These are phyloP conservation scores for Calcarius lapponicus DNA, from an alignment of 2,797 vertebrate genomes.

Conservation along the genomic window DNA sequence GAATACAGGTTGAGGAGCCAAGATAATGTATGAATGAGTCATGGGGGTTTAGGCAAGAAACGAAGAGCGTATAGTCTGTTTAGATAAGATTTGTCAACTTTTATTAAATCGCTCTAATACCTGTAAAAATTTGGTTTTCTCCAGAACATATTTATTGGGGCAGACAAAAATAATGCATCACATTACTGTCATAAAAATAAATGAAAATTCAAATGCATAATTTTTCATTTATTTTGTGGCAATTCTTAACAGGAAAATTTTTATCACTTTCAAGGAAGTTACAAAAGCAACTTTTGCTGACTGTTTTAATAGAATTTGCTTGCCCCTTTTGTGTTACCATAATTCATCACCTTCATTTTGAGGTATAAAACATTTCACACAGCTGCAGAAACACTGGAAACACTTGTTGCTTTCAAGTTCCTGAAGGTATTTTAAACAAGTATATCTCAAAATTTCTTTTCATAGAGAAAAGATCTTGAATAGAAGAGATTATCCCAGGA, in stretches of 20 bases:
- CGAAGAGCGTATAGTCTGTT: background rate
- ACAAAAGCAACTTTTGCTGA: background rate
- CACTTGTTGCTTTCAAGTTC: background rate
- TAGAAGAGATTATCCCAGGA: background rate
- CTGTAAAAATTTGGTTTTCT: background rate
- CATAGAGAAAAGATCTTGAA: background rate
- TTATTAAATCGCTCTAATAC: background rate
- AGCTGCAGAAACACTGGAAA: slow-evolving; percentile 13
- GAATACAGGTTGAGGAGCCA: background rate
- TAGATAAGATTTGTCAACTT: background rate
- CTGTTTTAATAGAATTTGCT: background rate
- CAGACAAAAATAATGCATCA: background rate
- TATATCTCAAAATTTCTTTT: background rate
- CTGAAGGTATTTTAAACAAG: background rate
- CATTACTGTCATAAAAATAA: background rate
- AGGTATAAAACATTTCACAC: background rate
- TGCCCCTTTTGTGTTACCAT: background rate
- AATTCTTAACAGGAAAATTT: background rate
- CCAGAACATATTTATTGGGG: background rate
- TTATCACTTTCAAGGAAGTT: background rate
- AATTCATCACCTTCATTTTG: background rate
- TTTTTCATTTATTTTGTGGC: background rate
- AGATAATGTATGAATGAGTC: background rate
- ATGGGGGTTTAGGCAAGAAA: background rate
- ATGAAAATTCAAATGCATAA: background rate